Conservation (phyloP, 2,113 vertebrate genomes). For the Copsychus sechellarum region DNA sequence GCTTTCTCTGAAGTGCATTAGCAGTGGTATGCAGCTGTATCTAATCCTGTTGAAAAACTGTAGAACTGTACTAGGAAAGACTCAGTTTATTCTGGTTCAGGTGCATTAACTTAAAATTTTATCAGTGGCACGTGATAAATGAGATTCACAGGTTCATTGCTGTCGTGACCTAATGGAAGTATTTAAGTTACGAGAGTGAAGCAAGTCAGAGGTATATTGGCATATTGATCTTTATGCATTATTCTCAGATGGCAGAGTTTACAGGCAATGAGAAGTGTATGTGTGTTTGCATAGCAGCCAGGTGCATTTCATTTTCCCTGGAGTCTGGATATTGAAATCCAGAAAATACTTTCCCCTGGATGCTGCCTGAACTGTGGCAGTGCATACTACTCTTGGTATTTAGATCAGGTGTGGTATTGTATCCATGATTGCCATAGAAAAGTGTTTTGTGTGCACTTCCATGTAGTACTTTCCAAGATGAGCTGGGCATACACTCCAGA, state of each 20-base stretch:
- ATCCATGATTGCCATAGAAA: background rate
- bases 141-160: background rate
- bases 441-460: background rate
- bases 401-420: background rate
- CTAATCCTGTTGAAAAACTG: background rate
- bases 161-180: background rate
- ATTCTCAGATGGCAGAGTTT: background rate
- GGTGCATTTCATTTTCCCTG: background rate
- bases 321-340: background rate
- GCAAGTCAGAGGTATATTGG: background rate
- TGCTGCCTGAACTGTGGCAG: background rate
- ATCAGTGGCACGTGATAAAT: background rate
- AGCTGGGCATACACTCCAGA: background rate
- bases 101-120: background rate
- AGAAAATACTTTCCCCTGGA: background rate
- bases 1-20: accelerated
- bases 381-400: background rate
- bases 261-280: background rate
- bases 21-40: accelerated
- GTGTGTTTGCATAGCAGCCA: background rate
- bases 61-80: background rate
- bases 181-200: background rate
- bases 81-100: background rate
- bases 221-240: background rate
- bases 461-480: background rate